Evolutionary conservation across 2,113 vertebrate genomes (phyloP), one percentile per base, ranked within the genome.

Genomic region (Tachysurus fulvidraco): DNA sequence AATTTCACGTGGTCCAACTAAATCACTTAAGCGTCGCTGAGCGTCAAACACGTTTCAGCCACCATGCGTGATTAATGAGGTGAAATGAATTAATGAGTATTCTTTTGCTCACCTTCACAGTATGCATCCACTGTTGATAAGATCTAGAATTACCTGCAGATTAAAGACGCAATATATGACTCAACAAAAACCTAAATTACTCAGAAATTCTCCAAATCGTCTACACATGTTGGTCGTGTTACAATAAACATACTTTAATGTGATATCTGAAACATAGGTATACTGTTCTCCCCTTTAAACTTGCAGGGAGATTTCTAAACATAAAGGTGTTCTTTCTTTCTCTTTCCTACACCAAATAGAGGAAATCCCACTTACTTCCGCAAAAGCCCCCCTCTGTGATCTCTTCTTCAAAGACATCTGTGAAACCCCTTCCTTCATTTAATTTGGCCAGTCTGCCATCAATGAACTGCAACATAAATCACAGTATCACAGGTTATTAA

Each of bases 401-500:
- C 95, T 99, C 98, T 90, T 99, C 97, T 94, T 99, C 98, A 95
- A 99, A 99, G 90, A 94, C 87, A 91, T 99, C 98, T 6, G 96
- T 97, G 94, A 99, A 99, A 86, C 97, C 98, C 60, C 94, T 97
- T 93, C 97, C 98, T 92, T 96, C 93, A 88, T 99, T 99, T 93
- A 99, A 94, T 93, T 98, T 99, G 93, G 96, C 96, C 89, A 99
- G 95, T 17, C 98, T 97, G 92, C 97, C 96, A 89, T 99, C 98
- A 92, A 99, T 98, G 94, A 99, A 99, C 98, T 99, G 88, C 89
- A 94, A 95, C 89, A 89, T 94, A 94, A 96, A 95, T 95, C 92
- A 94, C 73, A 85, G 87, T 92, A 94, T 92, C 77, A 88, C 90
- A 92, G 84, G 91, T 94, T 94, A 95, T 94, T 94, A 94, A 91